These are phyloP conservation scores for Diaphora mendica DNA, from an alignment of 2,888 invertebrate species.

Conservation along the genomic window DNA sequence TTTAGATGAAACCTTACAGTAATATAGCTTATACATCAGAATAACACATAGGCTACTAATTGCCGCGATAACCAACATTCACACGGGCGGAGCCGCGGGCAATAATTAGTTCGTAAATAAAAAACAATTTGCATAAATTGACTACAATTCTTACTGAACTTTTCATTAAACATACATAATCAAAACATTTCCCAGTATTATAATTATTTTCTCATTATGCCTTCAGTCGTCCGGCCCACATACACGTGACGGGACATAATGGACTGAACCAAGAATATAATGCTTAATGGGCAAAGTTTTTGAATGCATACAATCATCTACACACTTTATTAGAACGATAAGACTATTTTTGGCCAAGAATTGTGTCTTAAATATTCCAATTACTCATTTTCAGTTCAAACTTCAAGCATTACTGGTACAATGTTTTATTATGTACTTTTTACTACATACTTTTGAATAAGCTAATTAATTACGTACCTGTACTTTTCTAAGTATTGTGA, in stretches of 20 bases:
- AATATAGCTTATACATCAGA: no score
- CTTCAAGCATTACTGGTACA: slow-evolving; percentile 1
- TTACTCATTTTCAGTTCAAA: slow-evolving; percentile 8
- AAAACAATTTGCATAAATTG: not conserved
- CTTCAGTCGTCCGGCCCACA: slow-evolving; percentile 20
- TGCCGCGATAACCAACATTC: no score
- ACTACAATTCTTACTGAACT: not conserved
- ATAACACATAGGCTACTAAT: no score
- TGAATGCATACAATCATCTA: slow-evolving; percentile 18
- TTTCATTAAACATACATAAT: no score
- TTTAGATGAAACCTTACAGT: no score
- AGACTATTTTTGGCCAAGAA: slow-evolving; percentile 10
- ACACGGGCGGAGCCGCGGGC: no score
- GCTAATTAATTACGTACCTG: not conserved
- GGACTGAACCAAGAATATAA: slow-evolving; percentile 24
- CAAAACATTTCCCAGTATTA: slow-evolving; percentile 13
- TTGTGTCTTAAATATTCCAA: slow-evolving; percentile 15
- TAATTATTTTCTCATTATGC: slow-evolving; percentile 50
- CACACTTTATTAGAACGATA: slow-evolving; percentile 19
- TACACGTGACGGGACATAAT: slow-evolving; percentile 52
- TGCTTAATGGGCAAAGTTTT: slow-evolving; percentile 31
- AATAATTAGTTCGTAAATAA: no score
- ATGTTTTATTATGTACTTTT: not conserved
- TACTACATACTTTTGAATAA: not conserved
- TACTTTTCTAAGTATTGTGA: not conserved